phyloP scores from a whole-genome alignment of 2,888 invertebrate species.

The Pseudoips prasinana region DNA sequence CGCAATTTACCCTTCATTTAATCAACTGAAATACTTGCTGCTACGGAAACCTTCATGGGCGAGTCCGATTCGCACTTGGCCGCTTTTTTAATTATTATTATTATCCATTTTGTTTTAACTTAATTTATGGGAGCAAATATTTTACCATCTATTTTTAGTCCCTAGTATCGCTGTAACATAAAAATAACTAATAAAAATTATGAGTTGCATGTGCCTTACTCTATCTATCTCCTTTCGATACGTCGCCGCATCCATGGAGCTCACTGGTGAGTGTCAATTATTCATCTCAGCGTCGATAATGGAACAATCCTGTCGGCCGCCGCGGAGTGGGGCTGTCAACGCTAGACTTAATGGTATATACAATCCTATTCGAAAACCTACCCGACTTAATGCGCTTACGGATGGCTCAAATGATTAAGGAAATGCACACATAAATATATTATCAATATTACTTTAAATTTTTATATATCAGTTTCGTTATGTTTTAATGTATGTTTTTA shows the following conservation, averaged over 20 bases:
- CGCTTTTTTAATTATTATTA: too few species aligned
- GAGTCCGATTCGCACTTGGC: too few species aligned
- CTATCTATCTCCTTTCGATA: conserved; percentile 20
- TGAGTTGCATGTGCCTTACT: conserved; percentile 22
- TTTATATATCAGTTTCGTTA: neutral
- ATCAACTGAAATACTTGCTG: too few species aligned
- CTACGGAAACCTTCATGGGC: too few species aligned
- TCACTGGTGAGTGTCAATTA: conserved; percentile 65
- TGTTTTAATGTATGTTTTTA: too few species aligned
- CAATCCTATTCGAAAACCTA: conserved; percentile 50
- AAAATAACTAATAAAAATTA: conserved; percentile 17
- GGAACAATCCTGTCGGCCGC: conserved; percentile 76
- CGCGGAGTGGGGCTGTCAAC: conserved; percentile 71
- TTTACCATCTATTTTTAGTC: too few species aligned
- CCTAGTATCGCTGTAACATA: too few species aligned
- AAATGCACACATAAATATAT: too few species aligned
- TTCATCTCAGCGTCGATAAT: conserved; percentile 73
- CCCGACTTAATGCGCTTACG: conserved; percentile 34
- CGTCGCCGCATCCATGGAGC: conserved; percentile 55
- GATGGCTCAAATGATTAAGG: conserved; percentile 18
- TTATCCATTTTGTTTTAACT: too few species aligned
- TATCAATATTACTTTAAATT: conserved; percentile 4
- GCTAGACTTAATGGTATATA: conserved; percentile 62
- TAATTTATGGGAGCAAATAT: too few species aligned
- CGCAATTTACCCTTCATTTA: too few species aligned